A percentile compares a stretch with the other conserved stretches of the same genome.
phyloP scores from a whole-genome alignment of 2,113 vertebrate genomes.

The Rhodinocichla rosea region DNA sequence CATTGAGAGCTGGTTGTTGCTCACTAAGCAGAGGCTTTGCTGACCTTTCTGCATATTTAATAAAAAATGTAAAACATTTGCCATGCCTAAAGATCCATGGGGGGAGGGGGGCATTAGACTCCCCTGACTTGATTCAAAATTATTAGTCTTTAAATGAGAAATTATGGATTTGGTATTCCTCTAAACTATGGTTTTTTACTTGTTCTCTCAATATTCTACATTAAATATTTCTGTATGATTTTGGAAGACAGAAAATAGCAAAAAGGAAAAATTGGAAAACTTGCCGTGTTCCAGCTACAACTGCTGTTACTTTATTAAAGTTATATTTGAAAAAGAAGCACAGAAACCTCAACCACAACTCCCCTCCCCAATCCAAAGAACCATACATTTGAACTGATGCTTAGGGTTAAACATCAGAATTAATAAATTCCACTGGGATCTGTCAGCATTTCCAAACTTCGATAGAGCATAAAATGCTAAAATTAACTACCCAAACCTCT shows the following conservation, averaged over 20 bases:
- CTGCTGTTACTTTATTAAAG: background rate
- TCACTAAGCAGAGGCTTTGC: background rate
- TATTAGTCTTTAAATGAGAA: background rate
- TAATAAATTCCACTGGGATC: slow-evolving; percentile 53
- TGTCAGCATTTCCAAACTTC: slow-evolving; percentile 43
- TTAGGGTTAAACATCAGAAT: slow-evolving; percentile 59
- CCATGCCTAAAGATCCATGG: background rate
- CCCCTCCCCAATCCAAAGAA: background rate
- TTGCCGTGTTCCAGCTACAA: background rate
- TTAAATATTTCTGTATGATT: background rate
- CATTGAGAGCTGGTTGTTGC: background rate
- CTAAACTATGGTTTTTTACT: background rate
- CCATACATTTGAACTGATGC: slow-evolving; percentile 12
- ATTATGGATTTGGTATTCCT: background rate
- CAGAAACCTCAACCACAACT: background rate
- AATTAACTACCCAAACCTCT: slow-evolving; percentile 43
- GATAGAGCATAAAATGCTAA: slow-evolving; percentile 53
- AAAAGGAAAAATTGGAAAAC: background rate
- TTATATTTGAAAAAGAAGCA: background rate
- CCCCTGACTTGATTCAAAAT: background rate
- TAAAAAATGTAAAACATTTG: background rate
- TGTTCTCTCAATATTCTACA: background rate
- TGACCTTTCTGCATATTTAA: background rate
- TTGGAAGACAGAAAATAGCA: background rate
- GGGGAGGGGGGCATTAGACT: background rate